Conservation (phyloP, 1,140 invertebrate genomes). For the Onthophagus taurus region DNA sequence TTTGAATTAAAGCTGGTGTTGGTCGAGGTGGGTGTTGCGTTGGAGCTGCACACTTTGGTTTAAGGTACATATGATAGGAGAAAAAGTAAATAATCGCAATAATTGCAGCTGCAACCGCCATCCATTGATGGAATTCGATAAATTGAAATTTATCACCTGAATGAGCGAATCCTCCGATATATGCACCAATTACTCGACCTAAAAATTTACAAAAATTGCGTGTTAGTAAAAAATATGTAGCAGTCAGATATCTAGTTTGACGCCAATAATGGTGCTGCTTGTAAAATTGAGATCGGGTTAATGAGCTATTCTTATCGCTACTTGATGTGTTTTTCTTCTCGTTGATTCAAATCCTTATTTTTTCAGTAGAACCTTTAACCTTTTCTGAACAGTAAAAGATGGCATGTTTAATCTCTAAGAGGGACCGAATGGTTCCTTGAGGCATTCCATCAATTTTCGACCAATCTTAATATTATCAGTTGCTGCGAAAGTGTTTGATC, state of each 20-base stretch:
- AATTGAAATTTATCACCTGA: conserved; percentile 27
- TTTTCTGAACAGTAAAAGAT: no score
- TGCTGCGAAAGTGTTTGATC: no score
- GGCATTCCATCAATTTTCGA: no score
- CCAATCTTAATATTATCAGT: no score
- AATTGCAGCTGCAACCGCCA: conserved; percentile 52
- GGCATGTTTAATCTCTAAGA: no score
- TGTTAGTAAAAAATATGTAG: no score
- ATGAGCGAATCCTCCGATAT: conserved; percentile 32
- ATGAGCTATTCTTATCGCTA: not conserved
- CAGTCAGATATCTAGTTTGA: no score
- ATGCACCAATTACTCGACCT: conserved; percentile 58
- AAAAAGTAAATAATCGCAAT: conserved; percentile 56
- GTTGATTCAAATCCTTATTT: no score
- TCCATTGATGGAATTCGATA: conserved; percentile 28
- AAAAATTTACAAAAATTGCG: no score
- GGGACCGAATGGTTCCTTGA: no score
- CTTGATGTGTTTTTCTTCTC: not conserved
- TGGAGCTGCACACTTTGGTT: conserved; percentile 56
- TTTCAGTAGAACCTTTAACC: no score
- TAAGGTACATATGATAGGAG: conserved; percentile 59
- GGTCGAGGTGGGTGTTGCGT: conserved; percentile 28
- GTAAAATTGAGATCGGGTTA: not conserved
- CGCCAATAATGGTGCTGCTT: conserved; percentile 3
- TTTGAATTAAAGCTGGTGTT: conserved; percentile 28